These are phyloP conservation scores for Cryptotermes secundus DNA, from an alignment of 1,140 invertebrate genomes.

Conservation along the genomic window DNA sequence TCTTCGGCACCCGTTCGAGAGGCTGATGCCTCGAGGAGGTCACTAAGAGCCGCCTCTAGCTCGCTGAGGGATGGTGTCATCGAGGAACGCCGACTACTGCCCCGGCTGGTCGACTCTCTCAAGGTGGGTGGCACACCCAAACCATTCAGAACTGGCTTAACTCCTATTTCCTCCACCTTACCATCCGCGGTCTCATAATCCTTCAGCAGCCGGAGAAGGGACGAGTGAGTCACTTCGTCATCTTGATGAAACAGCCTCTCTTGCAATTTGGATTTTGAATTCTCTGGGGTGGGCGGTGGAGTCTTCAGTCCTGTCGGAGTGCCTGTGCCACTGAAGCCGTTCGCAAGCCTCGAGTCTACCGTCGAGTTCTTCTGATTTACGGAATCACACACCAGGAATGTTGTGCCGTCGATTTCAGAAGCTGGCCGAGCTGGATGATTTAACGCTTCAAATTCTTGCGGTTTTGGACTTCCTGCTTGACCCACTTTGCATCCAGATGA, in stretches of 20 bases:
- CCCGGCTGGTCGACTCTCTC: slow-evolving; percentile 32
- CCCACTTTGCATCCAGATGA: no score
- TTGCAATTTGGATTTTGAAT: slow-evolving; percentile 43
- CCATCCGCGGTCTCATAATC: slow-evolving; percentile 34
- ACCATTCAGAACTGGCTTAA: background rate
- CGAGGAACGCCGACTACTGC: slow-evolving; percentile 41
- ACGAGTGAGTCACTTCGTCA: slow-evolving; percentile 39
- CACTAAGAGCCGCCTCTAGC: slow-evolving; percentile 48
- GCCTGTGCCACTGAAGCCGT: slow-evolving; percentile 38
- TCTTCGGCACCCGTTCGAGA: slow-evolving; percentile 37
- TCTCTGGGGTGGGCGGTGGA: background rate
- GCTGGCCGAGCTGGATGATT: background rate
- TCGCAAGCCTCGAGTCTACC: background rate
- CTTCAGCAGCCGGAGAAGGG: slow-evolving; percentile 43
- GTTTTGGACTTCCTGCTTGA: background rate
- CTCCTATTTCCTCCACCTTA: background rate
- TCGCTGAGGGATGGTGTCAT: slow-evolving; percentile 51
- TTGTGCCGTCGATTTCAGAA: no score
- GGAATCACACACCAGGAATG: background rate
- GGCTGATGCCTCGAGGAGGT: slow-evolving; percentile 45
- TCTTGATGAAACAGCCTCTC: slow-evolving; percentile 41
- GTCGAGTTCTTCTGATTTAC: background rate
- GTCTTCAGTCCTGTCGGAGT: slow-evolving; percentile 42
- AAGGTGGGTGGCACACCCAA: background rate
- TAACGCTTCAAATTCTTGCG: background rate